These are phyloP conservation scores for Saguinus midas DNA, from an alignment of 2,113 vertebrate genomes.

Conservation along the genomic window DNA sequence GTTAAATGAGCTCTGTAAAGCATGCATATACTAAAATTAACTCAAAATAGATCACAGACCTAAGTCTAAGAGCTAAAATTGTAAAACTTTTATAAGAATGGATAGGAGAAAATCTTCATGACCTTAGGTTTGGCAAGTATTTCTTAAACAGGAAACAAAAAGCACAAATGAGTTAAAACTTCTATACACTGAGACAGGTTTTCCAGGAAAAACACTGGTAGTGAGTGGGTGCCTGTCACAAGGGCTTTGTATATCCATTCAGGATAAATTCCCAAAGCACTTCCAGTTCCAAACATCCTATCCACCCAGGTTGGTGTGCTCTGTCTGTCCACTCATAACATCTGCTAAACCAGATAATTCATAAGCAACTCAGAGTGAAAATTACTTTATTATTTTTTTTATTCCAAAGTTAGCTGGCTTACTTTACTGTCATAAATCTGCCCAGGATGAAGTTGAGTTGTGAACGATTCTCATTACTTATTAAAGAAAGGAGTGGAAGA, in stretches of 20 bases:
- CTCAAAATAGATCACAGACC: conserved; percentile 4
- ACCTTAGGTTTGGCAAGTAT: conserved; percentile 37
- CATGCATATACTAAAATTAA: conserved; percentile 23
- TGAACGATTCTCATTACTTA: conserved; percentile 31
- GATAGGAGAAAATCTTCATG: conserved; percentile 18
- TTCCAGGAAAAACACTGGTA: not conserved
- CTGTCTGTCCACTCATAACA: not conserved
- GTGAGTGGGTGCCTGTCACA: not conserved
- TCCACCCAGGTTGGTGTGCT: not conserved
- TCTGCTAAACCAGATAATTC: not conserved
- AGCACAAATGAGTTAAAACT: not conserved
- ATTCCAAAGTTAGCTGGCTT: not conserved
- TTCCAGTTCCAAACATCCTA: not conserved
- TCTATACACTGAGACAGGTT: not conserved
- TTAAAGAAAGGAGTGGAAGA: conserved; percentile 3
- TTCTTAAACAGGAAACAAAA: conserved; percentile 29
- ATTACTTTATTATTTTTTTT: conserved; percentile 1
- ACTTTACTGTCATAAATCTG: not conserved
- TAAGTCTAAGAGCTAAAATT: conserved; percentile 20
- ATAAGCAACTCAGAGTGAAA: conserved; percentile 4
- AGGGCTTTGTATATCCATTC: not conserved
- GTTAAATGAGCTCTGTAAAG: not conserved
- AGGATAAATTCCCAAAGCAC: not conserved
- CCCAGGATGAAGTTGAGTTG: not conserved
- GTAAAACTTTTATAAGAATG: not conserved